Conservation (phyloP, 2,797 vertebrate species). For the Manis javanica region DNA sequence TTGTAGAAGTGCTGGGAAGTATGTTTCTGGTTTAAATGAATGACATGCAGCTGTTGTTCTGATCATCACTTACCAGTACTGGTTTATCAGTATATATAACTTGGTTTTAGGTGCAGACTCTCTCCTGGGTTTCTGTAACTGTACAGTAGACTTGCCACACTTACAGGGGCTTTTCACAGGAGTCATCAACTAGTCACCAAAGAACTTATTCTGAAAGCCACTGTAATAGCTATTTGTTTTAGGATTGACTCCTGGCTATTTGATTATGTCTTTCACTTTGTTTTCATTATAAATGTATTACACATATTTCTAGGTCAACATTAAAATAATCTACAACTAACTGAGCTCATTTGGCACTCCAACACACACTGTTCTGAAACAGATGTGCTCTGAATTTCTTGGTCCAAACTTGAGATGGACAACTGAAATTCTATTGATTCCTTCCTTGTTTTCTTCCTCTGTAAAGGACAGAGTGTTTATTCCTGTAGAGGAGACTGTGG, state of each 20-base stretch:
- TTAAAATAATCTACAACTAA: constrained; percentile 63
- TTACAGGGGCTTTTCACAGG: constrained; percentile 65
- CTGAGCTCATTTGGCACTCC: constrained; percentile 33
- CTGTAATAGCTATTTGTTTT: constrained; percentile 74
- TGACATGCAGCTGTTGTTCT: not conserved
- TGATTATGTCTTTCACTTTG: constrained; percentile 69
- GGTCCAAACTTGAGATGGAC: constrained; percentile 48
- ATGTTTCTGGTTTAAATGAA: constrained; percentile 39
- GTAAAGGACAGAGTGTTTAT: constrained; percentile 13
- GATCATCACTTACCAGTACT: not conserved
- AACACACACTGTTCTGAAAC: not conserved
- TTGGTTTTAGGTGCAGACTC: constrained; percentile 31
- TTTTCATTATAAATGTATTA: constrained; percentile 77
- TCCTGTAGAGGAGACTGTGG: constrained; percentile 50
- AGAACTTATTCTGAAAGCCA: constrained; percentile 68
- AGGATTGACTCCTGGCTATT: constrained; percentile 73
- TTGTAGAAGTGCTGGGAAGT: not conserved
- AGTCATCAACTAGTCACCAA: constrained; percentile 66
- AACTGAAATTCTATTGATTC: constrained; percentile 52
- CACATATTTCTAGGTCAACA: constrained; percentile 70
- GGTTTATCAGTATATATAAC: constrained; percentile 56
- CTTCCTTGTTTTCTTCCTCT: constrained; percentile 68
- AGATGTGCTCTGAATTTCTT: constrained; percentile 37
- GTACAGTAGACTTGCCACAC: constrained; percentile 17
- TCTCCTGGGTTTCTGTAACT: constrained; percentile 57